Evolutionary conservation across 2,797 vertebrate species (phyloP).

Genomic region (Notolabrus celidotus): DNA sequence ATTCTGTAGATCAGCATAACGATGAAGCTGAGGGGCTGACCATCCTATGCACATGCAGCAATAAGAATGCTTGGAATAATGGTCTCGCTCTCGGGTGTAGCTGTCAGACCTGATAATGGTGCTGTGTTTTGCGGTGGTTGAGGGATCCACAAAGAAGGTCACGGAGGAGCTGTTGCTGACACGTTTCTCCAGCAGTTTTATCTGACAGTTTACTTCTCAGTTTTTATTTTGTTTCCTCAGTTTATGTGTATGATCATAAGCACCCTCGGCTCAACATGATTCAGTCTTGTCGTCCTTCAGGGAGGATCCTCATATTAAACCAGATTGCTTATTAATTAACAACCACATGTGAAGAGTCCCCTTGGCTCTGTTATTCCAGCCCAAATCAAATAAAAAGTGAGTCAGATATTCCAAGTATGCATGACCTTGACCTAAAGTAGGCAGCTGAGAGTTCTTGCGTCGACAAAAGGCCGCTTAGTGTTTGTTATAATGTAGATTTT

Average conservation of each 20-base stretch:
- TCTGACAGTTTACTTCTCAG: too few species aligned
- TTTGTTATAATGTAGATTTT: not conserved
- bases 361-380: not conserved
- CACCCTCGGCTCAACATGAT: not conserved
- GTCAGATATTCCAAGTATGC: not conserved
- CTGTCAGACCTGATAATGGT: not conserved
- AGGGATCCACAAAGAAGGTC: not conserved
- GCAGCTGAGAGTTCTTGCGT: not conserved
- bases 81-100: not conserved
- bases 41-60: not conserved
- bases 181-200: not conserved
- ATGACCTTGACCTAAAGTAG: not conserved
- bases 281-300: not conserved
- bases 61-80: not conserved
- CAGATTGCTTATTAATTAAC: slow-evolving; percentile 12
- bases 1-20: slow-evolving; percentile 18
- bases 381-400: not conserved
- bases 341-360: not conserved
- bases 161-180: not conserved
- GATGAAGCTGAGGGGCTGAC: not conserved
- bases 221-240: not conserved
- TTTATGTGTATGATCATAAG: not conserved
- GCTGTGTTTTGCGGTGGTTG: not conserved
- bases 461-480: slow-evolving; percentile 6
- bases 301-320: not conserved